Conservation (phyloP, 2,888 invertebrate genomes). For the Morpho deidamia region DNA sequence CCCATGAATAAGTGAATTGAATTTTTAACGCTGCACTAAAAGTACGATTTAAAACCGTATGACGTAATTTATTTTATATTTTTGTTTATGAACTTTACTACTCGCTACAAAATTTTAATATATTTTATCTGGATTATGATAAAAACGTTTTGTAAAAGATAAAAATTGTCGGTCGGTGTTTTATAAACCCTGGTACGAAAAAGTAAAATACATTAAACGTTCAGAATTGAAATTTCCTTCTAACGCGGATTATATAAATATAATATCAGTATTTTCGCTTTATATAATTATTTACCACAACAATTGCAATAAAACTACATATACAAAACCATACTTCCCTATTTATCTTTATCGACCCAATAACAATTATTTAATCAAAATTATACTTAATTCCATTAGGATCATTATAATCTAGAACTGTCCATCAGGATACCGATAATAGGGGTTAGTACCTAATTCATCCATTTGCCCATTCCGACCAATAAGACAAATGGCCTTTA, state of each 20-base stretch:
- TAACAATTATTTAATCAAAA: constrained; percentile 8
- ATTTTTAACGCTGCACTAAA: background rate
- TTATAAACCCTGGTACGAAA: too few species aligned
- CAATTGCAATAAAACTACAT: background rate
- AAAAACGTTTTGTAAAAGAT: too few species aligned
- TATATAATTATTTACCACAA: too few species aligned
- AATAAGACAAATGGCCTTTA: constrained; percentile 53
- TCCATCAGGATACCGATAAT: constrained; percentile 63
- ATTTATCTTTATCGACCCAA: background rate
- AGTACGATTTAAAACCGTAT: background rate
- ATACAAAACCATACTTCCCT: background rate
- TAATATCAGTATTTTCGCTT: too few species aligned
- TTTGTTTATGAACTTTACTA: too few species aligned
- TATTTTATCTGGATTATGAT: too few species aligned
- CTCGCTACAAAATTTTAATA: too few species aligned
- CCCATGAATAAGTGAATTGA: constrained; percentile 22
- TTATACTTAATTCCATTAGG: constrained; percentile 28
- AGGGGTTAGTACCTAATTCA: constrained; percentile 47
- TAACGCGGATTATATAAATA: too few species aligned
- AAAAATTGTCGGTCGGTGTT: too few species aligned
- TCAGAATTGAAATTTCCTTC: too few species aligned
- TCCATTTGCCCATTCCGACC: constrained; percentile 36
- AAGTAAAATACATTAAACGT: too few species aligned
- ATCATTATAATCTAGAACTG: constrained; percentile 66
- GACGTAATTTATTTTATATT: background rate